Evolutionary conservation across 2,888 invertebrate genomes (phyloP).

Genomic region (Tetheella fluctuosa): DNA sequence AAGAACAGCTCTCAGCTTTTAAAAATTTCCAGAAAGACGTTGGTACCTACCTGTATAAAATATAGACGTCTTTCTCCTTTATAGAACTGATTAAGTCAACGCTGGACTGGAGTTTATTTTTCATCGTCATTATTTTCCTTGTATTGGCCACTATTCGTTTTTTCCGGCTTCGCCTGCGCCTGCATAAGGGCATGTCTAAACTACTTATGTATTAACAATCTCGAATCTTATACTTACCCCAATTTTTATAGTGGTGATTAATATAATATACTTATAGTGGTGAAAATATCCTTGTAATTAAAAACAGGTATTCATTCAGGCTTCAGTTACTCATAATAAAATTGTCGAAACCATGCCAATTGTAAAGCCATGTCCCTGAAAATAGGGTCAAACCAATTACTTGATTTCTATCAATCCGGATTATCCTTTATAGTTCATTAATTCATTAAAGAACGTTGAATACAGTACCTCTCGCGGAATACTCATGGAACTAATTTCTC

Average conservation of each 20-base stretch:
- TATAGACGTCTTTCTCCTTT: neutral
- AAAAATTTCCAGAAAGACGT: slow-evolving; percentile 13
- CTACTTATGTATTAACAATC: too few relatives aligned
- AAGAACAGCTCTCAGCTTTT: slow-evolving; percentile 20
- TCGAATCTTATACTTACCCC: too few relatives aligned
- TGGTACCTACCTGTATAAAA: neutral
- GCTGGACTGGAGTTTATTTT: neutral
- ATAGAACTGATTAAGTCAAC: neutral
- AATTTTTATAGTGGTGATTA: too few relatives aligned
- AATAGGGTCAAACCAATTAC: neutral
- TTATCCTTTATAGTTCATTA: neutral
- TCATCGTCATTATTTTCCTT: neutral
- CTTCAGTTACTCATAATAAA: neutral
- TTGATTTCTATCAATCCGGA: neutral
- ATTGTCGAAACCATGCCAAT: neutral
- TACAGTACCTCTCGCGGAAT: too few relatives aligned
- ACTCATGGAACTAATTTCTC: too few relatives aligned
- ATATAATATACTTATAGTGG: neutral
- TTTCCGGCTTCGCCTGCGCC: neutral
- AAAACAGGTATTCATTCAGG: too few relatives aligned
- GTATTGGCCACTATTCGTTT: neutral
- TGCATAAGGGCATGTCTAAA: too few relatives aligned
- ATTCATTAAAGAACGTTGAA: neutral
- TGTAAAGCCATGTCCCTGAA: neutral
- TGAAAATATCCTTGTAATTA: neutral